These are phyloP conservation scores for Orchesella cincta DNA, from an alignment of 1,140 invertebrate species.

Conservation along the genomic window DNA sequence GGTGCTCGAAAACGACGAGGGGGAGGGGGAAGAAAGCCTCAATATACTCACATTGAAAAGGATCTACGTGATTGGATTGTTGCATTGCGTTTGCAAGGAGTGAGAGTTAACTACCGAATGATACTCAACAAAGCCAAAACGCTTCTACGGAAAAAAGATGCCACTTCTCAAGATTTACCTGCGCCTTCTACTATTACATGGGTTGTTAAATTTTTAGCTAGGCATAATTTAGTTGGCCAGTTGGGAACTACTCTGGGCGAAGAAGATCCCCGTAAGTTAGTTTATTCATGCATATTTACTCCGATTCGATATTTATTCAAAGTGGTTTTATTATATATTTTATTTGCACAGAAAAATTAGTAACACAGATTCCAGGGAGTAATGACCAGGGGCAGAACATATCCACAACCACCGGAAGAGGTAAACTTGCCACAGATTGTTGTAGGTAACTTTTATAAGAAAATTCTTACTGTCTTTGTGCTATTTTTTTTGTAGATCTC, in stretches of 20 bases:
- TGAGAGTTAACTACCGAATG: neutral
- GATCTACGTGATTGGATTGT: conserved; percentile 2
- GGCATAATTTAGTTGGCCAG: neutral
- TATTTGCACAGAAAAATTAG: no score
- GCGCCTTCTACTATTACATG: neutral
- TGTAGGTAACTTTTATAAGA: no score
- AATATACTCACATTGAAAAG: neutral
- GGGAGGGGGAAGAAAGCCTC: neutral
- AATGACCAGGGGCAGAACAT: no score
- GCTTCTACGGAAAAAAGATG: neutral
- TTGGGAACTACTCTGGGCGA: neutral
- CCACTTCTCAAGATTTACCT: neutral
- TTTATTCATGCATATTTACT: no score
- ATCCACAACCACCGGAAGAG: no score
- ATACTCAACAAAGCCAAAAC: neutral
- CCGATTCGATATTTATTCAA: no score
- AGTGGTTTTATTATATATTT: no score
- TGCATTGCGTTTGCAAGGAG: neutral
- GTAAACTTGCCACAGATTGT: no score
- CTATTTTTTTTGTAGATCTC: no score
- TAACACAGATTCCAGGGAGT: no score
- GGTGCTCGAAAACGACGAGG: no score
- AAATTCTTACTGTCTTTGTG: no score
- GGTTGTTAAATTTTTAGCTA: neutral
- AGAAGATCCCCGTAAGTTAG: conserved; percentile 8